A percentile compares a stretch with the other conserved stretches of the same genome.
Evolutionary conservation across 2,113 vertebrate species (phyloP).

Genomic region (Copsychus sechellarum): DNA sequence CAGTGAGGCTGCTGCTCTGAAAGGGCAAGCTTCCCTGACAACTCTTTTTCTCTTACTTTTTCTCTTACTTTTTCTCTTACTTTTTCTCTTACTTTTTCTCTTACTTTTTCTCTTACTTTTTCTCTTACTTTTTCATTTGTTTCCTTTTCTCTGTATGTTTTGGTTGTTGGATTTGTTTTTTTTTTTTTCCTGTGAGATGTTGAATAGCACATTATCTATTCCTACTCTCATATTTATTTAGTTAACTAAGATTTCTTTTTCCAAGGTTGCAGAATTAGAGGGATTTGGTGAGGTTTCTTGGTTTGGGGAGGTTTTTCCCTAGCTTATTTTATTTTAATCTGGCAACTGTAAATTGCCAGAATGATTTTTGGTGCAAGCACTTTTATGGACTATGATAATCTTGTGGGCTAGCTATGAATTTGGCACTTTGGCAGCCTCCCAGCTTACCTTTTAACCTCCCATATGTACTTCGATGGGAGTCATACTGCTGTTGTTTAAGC

Average conservation of each 20-base stretch:
- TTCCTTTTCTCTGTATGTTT: not conserved
- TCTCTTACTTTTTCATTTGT: not conserved
- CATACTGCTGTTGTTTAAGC: constrained; percentile 2
- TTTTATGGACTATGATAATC: not conserved
- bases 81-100: not conserved
- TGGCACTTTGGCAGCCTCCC: not conserved
- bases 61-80: not conserved
- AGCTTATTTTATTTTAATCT: not conserved
- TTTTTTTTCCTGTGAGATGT: not conserved
- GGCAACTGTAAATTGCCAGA: not conserved
- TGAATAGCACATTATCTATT: not conserved
- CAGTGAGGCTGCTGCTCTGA: not conserved
- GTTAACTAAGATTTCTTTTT: not conserved
- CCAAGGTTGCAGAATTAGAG: not conserved
- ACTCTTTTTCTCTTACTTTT: not conserved
- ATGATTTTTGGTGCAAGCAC: not conserved
- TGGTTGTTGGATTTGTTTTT: not conserved
- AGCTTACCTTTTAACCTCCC: constrained; percentile 42
- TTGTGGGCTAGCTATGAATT: not conserved
- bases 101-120: not conserved
- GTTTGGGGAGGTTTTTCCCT: not conserved
- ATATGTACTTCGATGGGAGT: not conserved
- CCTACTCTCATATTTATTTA: not conserved
- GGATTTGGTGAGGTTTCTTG: not conserved
- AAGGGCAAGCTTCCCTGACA: not conserved